phyloP scores from a whole-genome alignment of 92 coral and sea anemone species.

The Chrysogorgia sp. region DNA sequence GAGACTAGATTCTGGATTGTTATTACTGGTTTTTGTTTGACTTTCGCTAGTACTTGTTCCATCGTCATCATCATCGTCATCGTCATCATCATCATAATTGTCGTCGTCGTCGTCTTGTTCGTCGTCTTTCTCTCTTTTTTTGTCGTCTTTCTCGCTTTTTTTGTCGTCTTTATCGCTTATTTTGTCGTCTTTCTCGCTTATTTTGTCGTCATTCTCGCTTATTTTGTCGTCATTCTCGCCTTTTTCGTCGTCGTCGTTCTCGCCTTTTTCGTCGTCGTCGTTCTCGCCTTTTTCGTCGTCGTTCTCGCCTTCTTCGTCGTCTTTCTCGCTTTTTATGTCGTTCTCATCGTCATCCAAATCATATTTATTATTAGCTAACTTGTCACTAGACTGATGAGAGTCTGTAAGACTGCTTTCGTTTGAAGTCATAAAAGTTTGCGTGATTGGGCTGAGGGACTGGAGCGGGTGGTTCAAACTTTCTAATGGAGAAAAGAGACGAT shows the following conservation, averaged over 20 bases:
- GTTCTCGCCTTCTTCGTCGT: constrained; percentile 21
- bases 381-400: background rate
- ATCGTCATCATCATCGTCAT: background rate
- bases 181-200: constrained; percentile 12
- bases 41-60: background rate
- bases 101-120: constrained; percentile 18
- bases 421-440: background rate
- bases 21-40: background rate
- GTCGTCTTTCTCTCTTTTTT: constrained; percentile 17
- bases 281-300: constrained; percentile 17
- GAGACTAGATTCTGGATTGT: too few species aligned
- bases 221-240: constrained; percentile 12
- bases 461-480: background rate
- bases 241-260: constrained; percentile 10
- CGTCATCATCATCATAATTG: too few species aligned
- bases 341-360: constrained; percentile 12
- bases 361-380: background rate
- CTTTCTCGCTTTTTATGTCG: background rate
- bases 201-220: constrained; percentile 4
- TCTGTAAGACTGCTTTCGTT: background rate
- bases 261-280: background rate
- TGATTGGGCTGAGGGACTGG: background rate
- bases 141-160: constrained; percentile 2
- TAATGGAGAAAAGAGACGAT: background rate
- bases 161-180: background rate